Evolutionary conservation across 2,113 vertebrate genomes (phyloP), one percentile per base, ranked within the genome.

Genomic region (Xiphophorus hellerii): DNA sequence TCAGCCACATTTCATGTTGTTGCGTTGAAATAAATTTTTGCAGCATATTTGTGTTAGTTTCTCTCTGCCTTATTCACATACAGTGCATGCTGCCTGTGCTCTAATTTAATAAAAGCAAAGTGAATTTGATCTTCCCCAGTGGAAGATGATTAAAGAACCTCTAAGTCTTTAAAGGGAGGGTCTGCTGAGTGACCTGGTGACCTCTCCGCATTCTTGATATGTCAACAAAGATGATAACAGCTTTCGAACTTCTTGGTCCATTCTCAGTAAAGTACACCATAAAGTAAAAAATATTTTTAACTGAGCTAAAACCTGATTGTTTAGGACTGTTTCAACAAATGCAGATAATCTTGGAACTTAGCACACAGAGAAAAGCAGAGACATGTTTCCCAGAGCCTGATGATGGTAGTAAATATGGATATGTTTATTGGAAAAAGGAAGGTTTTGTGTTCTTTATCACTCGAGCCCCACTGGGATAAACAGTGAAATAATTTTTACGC

Each of bases 391-490:
- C 17, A n/a, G 25, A 58, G 51, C 10, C 17, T 58, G 73, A 9
- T 73, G 48, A 80, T 77, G 39, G 71, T 73, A 82, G 67, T 77
- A 42, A 42, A 42, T 42, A 42, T 82, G 80, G 83, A 78, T 82
- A 86, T 68, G 39, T 15, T 83, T 73, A 74, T 75, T 76, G 15
- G 44, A 48, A 5, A 48, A 17, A 86, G 78, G 72, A 74, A 62
- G 28, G 64, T 25, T 84, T 82, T 31, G 67, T 62, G 37, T 82
- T 73, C 80, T 76, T 80, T 37, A 90, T 48, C 14, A 20, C 44
- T 48, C 39, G 4, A 80, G 63, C 65, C 77, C 78, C 75, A 54
- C 4, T 0, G 77, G 86, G 75, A 84, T 82, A 90, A 89, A 91
- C 75, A 87, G 39, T 60, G 25, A 71, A 84, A 84, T 44, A 82